Percentiles rank a stretch among this genome's conserved stretches.
phyloP scores from a whole-genome alignment of 2,888 invertebrate species.

The Dicyrtomina minuta region DNA sequence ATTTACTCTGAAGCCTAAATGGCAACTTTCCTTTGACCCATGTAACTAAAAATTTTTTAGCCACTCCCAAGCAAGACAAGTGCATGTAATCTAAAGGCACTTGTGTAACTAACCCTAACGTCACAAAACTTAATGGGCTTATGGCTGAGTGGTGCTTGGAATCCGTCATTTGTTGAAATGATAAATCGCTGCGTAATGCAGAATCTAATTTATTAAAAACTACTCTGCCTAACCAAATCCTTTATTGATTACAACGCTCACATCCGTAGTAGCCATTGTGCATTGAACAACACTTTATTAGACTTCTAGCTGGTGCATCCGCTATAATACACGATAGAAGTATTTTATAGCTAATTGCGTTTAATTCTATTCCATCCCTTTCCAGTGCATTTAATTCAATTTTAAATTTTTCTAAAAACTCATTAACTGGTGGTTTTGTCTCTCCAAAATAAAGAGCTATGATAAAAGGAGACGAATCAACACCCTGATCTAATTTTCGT shows the following conservation, averaged over 20 bases:
- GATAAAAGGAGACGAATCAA: neutral
- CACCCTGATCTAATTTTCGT: slow-evolving; percentile 1
- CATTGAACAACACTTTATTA: slow-evolving; percentile 13
- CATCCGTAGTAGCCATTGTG: slow-evolving; percentile 23
- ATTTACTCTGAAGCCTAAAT: no score
- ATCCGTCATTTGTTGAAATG: no score
- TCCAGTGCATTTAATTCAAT: neutral
- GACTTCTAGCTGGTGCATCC: slow-evolving; percentile 3
- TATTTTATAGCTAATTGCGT: neutral
- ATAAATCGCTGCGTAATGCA: neutral
- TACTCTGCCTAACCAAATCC: slow-evolving; percentile 13
- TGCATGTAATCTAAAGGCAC: no score
- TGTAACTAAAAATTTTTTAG: no score
- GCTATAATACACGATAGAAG: slow-evolving; percentile 1
- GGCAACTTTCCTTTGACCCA: no score
- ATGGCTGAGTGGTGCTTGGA: no score
- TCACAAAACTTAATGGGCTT: no score
- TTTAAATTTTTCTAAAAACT: neutral
- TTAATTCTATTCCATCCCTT: neutral
- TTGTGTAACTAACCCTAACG: no score
- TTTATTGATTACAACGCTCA: slow-evolving; percentile 15
- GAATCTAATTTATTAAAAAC: neutral
- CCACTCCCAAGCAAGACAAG: no score
- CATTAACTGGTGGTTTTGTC: neutral
- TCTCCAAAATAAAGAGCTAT: neutral